A percentile compares a stretch with the other conserved stretches of the same genome.
Conservation (phyloP, 1,140 invertebrate species). For the Bombus affinis region DNA sequence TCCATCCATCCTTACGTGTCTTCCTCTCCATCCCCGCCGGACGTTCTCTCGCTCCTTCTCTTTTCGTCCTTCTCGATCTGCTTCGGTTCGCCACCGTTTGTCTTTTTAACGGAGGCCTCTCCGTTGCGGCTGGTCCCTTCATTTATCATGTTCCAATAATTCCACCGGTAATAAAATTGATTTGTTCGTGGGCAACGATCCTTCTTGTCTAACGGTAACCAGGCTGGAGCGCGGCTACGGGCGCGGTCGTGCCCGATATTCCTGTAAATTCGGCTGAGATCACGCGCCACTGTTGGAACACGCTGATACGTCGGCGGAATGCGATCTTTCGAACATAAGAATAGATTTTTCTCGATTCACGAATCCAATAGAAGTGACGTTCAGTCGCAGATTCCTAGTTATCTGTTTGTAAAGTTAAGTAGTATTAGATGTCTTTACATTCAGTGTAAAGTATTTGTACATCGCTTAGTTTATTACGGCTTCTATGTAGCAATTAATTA, state of each 20-base stretch:
- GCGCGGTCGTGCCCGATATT: neutral
- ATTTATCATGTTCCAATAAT: conserved; percentile 44
- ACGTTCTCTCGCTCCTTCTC: conserved; percentile 5
- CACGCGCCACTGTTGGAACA: too few species aligned
- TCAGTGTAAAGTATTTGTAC: too few species aligned
- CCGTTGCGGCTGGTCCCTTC: conserved; percentile 22
- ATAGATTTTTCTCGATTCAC: too few species aligned
- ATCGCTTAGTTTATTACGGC: too few species aligned
- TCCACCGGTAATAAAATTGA: conserved; percentile 37
- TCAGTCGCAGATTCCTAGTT: too few species aligned
- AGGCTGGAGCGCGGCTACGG: neutral
- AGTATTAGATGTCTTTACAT: too few species aligned
- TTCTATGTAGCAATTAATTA: too few species aligned
- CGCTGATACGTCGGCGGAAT: too few species aligned
- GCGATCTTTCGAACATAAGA: too few species aligned
- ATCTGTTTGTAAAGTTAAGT: too few species aligned
- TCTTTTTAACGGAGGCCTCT: conserved; percentile 38
- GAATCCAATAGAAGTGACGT: too few species aligned
- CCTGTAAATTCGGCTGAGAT: conserved; percentile 1
- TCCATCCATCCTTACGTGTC: conserved; percentile 63
- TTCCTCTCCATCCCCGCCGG: neutral
- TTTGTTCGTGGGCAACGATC: conserved; percentile 9
- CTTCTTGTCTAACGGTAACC: conserved; percentile 30
- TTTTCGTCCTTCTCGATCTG: neutral
- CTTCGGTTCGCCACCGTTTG: conserved; percentile 26